Conservation (phyloP, 2,113 vertebrate species). For the Corynorhinus townsendii region DNA sequence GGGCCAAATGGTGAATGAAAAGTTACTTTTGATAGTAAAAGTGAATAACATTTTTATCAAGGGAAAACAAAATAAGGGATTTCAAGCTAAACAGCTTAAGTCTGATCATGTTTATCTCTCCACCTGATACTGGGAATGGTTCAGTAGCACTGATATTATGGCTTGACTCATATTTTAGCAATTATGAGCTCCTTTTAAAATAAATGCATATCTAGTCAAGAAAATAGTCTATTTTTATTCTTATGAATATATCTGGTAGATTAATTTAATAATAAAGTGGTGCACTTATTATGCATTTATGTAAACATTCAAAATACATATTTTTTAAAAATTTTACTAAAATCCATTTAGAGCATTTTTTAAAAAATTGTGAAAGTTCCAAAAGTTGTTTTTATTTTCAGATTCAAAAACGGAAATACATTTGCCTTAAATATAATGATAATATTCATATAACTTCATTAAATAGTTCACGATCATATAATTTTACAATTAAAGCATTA, state of each 20-base stretch:
- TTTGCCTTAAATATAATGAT: background rate
- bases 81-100: background rate
- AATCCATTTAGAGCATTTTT: background rate
- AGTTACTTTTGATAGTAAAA: background rate
- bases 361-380: background rate
- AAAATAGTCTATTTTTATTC: background rate
- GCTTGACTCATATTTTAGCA: background rate
- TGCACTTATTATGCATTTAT: background rate
- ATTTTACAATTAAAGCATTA: background rate
- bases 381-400: background rate
- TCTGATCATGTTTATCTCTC: background rate
- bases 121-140: background rate
- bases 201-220: background rate
- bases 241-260: background rate
- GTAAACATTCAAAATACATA: background rate
- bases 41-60: background rate
- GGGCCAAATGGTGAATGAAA: background rate
- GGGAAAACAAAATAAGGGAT: background rate
- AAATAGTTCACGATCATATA: background rate
- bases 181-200: background rate
- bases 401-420: background rate
- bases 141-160: background rate
- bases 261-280: background rate
- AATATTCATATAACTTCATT: background rate
- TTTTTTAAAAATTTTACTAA: background rate